Conservation (phyloP, 2,888 invertebrate species). For the Nymphalis polychloros region DNA sequence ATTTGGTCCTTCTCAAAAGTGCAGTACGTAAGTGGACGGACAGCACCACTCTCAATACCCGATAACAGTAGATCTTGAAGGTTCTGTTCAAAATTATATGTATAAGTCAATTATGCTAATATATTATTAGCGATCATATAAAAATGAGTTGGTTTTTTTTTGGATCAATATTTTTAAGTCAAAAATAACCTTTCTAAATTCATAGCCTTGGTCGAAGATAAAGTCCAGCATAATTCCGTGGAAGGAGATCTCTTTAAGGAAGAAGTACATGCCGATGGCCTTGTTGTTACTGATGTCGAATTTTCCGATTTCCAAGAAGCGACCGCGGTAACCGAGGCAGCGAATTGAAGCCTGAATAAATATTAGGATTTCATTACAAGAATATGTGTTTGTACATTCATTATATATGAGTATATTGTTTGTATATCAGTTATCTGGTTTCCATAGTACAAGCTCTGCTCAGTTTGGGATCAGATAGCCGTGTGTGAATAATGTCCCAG, state of each 20-base stretch:
- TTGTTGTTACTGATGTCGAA: constrained; percentile 87
- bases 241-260: constrained; percentile 83
- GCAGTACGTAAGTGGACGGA: constrained; percentile 83
- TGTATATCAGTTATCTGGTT: no score
- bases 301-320: constrained; percentile 91
- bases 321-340: constrained; percentile 81
- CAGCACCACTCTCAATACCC: constrained; percentile 84
- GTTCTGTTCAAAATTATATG: constrained; percentile 50
- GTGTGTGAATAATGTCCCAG: no score
- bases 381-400: no score
- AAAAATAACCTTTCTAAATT: constrained; percentile 63
- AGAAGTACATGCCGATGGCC: constrained; percentile 85
- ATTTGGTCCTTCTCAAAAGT: constrained; percentile 82
- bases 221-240: constrained; percentile 80
- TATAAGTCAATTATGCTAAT: no score
- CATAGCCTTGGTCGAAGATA: constrained; percentile 69
- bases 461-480: no score
- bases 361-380: no score
- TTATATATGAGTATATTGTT: no score
- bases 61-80: constrained; percentile 81
- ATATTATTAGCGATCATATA: no score
- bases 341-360: constrained; percentile 70
- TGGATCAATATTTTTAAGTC: neutral
- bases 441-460: no score
- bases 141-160: neutral